Evolutionary conservation across 2,888 invertebrate genomes (phyloP).

Genomic region (Scelioninae gen. 1): DNA sequence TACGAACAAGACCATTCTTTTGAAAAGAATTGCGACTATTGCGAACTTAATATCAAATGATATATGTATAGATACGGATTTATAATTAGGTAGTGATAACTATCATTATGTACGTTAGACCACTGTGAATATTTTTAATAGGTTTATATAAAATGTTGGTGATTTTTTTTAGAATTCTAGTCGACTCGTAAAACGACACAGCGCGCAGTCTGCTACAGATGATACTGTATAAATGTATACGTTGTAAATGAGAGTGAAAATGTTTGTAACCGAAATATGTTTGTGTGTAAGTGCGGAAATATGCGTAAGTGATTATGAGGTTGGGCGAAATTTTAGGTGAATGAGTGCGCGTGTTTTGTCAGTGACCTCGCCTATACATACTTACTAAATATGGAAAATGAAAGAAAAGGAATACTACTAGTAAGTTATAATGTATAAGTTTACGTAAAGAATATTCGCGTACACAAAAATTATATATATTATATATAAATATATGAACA

Average conservation of each 20-base stretch:
- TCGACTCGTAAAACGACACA: constrained; percentile 72
- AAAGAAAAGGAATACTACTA: constrained; percentile 42
- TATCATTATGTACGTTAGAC: constrained; percentile 80
- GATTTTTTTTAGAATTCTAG: constrained; percentile 75
- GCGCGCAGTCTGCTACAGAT: constrained; percentile 43
- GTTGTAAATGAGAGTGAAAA: constrained; percentile 51
- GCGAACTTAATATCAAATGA: no score
- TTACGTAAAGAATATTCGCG: constrained; percentile 41
- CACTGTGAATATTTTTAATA: constrained; percentile 83
- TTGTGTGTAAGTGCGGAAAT: no score
- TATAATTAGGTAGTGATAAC: no score
- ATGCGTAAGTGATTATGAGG: no score
- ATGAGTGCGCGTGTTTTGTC: constrained; percentile 16
- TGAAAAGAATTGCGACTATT: no score
- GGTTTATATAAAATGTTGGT: constrained; percentile 81
- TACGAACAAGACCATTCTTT: no score
- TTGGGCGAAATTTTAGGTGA: constrained; percentile 22
- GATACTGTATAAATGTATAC: constrained; percentile 62
- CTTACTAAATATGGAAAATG: constrained; percentile 45
- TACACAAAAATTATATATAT: constrained; percentile 29
- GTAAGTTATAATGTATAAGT: constrained; percentile 34
- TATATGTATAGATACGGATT: no score
- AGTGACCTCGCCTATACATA: constrained; percentile 60
- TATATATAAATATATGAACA: constrained; percentile 21
- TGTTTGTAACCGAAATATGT: constrained; percentile 30